phyloP scores from a whole-genome alignment of 1,140 invertebrate genomes.

The Bombus waltoni region DNA sequence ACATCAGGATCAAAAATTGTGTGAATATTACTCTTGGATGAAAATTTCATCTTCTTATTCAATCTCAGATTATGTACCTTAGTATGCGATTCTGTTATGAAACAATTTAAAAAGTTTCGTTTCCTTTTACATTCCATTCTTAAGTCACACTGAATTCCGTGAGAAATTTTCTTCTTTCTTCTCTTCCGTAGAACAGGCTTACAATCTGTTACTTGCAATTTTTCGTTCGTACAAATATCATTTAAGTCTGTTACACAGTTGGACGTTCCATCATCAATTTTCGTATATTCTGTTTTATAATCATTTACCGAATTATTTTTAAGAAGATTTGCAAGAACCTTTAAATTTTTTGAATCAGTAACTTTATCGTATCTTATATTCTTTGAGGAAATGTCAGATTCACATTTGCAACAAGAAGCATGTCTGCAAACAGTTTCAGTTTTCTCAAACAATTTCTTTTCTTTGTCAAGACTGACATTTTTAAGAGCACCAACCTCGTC shows the following conservation, averaged over 20 bases:
- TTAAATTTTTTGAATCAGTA: neutral
- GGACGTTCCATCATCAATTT: constrained; percentile 2
- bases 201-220: neutral
- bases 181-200: neutral
- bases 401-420: too few species aligned
- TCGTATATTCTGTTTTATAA: neutral
- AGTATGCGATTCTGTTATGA: neutral
- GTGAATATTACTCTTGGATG: neutral
- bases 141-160: constrained; percentile 55
- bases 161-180: constrained; percentile 57
- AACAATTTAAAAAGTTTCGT: constrained; percentile 28
- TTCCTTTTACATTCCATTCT: neutral
- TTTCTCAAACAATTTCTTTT: constrained; percentile 16
- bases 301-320: neutral
- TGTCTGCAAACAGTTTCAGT: neutral
- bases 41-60: constrained; percentile 2
- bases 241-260: neutral
- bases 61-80: neutral
- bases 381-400: neutral
- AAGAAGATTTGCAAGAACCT: neutral
- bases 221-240: neutral
- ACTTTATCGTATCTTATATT: neutral
- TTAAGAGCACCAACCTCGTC: constrained; percentile 59
- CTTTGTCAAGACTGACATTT: neutral
- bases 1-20: neutral